These are phyloP conservation scores for Sesia bembeciformis DNA, from an alignment of 2,888 invertebrate genomes.

Conservation along the genomic window DNA sequence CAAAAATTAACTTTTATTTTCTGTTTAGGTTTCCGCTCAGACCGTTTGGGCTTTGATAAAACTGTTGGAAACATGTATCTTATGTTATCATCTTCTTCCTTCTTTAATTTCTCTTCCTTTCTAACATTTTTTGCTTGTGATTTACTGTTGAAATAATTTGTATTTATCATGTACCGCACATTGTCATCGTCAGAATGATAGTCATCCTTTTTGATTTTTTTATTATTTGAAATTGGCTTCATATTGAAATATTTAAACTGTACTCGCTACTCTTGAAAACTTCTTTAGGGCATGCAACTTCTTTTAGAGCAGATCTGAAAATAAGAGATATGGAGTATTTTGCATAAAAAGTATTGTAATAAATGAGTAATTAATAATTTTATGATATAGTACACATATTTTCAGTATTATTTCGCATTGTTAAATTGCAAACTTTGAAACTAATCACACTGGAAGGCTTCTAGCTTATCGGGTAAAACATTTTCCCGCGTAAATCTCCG, in stretches of 20 bases:
- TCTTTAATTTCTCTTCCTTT: slow-evolving; percentile 12
- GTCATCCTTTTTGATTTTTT: slow-evolving; percentile 35
- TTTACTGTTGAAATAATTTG: slow-evolving; percentile 38
- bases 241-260: slow-evolving; percentile 15
- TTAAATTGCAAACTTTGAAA: too few species aligned
- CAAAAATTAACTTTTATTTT: slow-evolving; percentile 68
- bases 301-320: too few species aligned
- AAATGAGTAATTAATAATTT: too few species aligned
- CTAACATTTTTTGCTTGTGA: slow-evolving; percentile 22
- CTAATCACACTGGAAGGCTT: too few species aligned
- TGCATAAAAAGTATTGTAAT: too few species aligned
- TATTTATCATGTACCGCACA: slow-evolving; percentile 55
- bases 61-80: slow-evolving; percentile 53
- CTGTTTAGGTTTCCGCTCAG: slow-evolving; percentile 38
- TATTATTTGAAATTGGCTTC: slow-evolving; percentile 28
- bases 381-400: too few species aligned
- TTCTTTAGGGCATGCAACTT: too few species aligned
- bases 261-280: too few species aligned
- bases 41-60: slow-evolving; percentile 29
- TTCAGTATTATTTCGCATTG: too few species aligned
- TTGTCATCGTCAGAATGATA: slow-evolving; percentile 61
- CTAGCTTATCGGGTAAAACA: neutral
- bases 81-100: slow-evolving; percentile 41
- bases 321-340: too few species aligned
- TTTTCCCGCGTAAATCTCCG: neutral